These are phyloP conservation scores for Spinibarbus caldwelli DNA, from an alignment of 2,797 vertebrate genomes.

Conservation along the genomic window DNA sequence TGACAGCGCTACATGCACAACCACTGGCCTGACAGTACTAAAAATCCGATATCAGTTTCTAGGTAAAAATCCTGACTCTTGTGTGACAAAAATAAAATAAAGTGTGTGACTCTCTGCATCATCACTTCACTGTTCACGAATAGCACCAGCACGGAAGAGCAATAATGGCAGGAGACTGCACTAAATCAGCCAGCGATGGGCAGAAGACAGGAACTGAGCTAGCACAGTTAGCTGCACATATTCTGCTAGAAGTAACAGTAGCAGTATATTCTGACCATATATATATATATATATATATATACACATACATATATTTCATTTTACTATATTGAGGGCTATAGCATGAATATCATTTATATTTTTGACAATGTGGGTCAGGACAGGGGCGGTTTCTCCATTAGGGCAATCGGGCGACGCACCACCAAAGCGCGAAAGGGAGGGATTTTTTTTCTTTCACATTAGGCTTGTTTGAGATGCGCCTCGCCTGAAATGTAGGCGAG, in stretches of 20 bases:
- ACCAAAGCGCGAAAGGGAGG: too few species aligned
- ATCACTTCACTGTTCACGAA: background rate
- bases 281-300: background rate
- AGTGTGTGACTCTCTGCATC: background rate
- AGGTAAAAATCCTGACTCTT: background rate
- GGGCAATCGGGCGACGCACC: too few species aligned
- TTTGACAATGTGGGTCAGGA: background rate
- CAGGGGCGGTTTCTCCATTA: too few species aligned
- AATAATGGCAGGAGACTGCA: background rate
- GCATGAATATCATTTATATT: background rate
- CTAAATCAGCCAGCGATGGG: background rate
- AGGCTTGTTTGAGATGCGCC: too few species aligned
- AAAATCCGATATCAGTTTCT: background rate
- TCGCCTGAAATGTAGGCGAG: too few species aligned
- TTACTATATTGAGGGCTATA: background rate
- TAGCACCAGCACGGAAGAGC: background rate
- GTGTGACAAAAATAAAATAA: background rate
- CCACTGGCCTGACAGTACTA: background rate
- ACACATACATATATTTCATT: too few species aligned
- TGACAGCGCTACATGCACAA: background rate
- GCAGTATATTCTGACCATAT: background rate
- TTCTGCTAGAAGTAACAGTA: background rate
- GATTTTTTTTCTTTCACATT: too few species aligned
- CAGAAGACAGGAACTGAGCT: background rate
- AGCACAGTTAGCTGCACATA: background rate